phyloP scores from a whole-genome alignment of 2,113 vertebrate species.

The Podilymbus podiceps region DNA sequence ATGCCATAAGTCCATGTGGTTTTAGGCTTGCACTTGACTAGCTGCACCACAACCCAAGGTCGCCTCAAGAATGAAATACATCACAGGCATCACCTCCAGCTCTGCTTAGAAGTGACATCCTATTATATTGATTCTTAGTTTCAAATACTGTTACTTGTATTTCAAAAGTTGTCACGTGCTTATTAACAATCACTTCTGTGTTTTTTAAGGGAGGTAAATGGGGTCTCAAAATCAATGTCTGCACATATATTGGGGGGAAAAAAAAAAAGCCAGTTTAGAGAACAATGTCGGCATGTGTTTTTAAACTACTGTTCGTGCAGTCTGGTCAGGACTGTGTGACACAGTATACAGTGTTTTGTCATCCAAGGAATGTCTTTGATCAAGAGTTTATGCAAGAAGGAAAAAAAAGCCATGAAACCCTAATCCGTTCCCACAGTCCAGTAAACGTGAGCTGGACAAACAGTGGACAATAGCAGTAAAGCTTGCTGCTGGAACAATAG shows the following conservation, averaged over 20 bases:
- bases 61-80: background rate
- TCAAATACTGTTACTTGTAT: background rate
- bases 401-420: conserved; percentile 80
- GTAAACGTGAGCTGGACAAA: conserved; percentile 80
- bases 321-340: conserved; percentile 74
- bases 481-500: conserved; percentile 68
- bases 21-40: background rate
- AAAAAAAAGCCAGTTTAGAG: conserved; percentile 31
- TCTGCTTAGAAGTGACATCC: background rate
- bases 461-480: conserved; percentile 79
- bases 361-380: conserved; percentile 91
- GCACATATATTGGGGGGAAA: conserved; percentile 17
- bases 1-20: background rate
- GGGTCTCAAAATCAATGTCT: conserved; percentile 38
- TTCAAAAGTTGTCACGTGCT: background rate
- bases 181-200: background rate
- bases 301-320: conserved; percentile 68
- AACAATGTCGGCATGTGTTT: conserved; percentile 76
- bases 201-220: background rate
- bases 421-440: conserved; percentile 91
- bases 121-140: background rate
- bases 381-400: conserved; percentile 79
- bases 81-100: background rate
- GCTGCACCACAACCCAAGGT: background rate
- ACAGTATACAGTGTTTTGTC: conserved; percentile 84